Conservation (phyloP, 2,888 invertebrate species). For the Conus canariensis region DNA sequence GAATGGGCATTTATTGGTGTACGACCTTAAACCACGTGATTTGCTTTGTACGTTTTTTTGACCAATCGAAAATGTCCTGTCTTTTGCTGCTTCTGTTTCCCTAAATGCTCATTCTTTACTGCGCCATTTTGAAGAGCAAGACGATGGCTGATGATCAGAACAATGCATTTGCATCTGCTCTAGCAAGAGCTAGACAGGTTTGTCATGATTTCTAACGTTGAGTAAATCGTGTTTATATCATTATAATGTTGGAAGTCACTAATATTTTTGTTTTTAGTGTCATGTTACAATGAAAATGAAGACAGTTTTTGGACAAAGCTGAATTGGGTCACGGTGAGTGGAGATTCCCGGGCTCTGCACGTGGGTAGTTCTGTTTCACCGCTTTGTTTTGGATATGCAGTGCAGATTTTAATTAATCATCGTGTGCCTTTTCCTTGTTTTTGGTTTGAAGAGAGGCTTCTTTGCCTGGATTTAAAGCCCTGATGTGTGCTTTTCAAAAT, state of each 20-base stretch:
- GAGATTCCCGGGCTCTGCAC: not conserved
- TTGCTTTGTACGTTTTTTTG: not conserved
- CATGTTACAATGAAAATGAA: not conserved
- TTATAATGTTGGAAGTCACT: not conserved
- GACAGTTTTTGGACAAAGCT: not conserved
- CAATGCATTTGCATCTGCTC: conserved; percentile 43
- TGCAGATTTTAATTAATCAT: no score
- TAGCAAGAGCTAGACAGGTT: conserved; percentile 44
- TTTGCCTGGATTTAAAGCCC: no score
- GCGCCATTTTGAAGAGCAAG: conserved; percentile 38
- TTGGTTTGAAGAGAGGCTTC: no score
- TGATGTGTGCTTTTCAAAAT: no score
- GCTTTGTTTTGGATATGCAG: no score
- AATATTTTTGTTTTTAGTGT: not conserved
- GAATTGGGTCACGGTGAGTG: not conserved
- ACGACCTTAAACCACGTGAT: not conserved
- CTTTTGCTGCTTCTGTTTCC: conserved; percentile 6
- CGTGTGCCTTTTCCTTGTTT: no score
- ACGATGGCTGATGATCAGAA: conserved; percentile 38
- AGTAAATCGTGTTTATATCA: not conserved
- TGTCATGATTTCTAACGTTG: not conserved
- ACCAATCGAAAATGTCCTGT: conserved; percentile 19
- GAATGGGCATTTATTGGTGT: not conserved
- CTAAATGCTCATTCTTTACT: not conserved
- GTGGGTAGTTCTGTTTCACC: not conserved